Conservation (phyloP, 2,113 vertebrate genomes). For the Myotis yumanensis region DNA sequence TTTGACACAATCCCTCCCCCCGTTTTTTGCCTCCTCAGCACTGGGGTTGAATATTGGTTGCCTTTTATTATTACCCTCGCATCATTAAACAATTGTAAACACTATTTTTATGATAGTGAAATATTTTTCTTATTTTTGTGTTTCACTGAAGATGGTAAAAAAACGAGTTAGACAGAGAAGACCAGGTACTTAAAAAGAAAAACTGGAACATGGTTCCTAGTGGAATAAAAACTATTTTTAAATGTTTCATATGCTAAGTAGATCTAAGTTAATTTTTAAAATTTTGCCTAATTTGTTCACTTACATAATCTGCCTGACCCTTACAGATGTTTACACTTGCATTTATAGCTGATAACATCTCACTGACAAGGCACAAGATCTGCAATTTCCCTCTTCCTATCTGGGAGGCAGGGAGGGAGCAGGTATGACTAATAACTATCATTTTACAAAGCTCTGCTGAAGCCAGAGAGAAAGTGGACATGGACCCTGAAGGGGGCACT, state of each 20-base stretch:
- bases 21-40: background rate
- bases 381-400: background rate
- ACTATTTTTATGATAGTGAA: background rate
- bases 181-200: background rate
- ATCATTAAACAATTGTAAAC: background rate
- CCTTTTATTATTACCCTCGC: background rate
- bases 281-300: background rate
- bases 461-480: background rate
- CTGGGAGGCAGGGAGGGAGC: background rate
- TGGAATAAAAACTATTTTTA: background rate
- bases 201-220: background rate
- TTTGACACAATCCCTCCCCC: background rate
- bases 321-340: background rate
- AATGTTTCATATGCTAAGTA: background rate
- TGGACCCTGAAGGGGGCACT: background rate
- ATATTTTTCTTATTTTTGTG: background rate
- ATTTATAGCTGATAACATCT: background rate
- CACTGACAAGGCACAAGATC: background rate
- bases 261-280: background rate
- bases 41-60: background rate
- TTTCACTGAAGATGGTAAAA: background rate
- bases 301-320: background rate
- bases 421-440: background rate
- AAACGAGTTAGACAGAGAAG: background rate
- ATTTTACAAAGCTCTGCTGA: background rate